Conservation (phyloP, 1,140 invertebrate species). For the Tetramorium alpestre region DNA sequence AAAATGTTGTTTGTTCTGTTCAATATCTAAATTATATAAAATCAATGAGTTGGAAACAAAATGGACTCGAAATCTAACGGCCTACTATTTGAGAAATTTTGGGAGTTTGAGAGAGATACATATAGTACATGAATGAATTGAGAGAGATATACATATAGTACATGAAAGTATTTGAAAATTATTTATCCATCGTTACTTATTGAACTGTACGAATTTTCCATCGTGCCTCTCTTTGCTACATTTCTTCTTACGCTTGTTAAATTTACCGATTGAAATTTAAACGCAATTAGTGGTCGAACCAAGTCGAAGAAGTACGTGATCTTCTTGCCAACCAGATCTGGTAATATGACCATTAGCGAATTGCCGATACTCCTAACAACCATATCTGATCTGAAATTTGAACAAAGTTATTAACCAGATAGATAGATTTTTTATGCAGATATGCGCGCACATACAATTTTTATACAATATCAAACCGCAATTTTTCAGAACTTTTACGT, state of each 20-base stretch:
- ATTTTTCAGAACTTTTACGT: not conserved
- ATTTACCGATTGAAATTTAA: slow-evolving; percentile 97
- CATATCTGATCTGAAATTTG: slow-evolving; percentile 92
- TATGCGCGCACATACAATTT: not conserved
- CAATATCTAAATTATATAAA: slow-evolving; percentile 90
- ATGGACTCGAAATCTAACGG: not conserved
- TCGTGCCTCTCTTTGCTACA: not conserved
- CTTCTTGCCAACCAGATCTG: slow-evolving; percentile 94
- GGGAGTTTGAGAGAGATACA: not conserved
- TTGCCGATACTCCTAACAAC: slow-evolving; percentile 95
- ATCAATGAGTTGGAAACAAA: not conserved
- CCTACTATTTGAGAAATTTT: not conserved
- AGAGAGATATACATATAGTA: not conserved
- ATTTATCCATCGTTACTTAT: not conserved
- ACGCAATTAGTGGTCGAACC: slow-evolving; percentile 95
- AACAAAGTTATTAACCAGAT: slow-evolving; percentile 59
- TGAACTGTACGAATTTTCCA: not conserved
- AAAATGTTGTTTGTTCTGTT: slow-evolving; percentile 98
- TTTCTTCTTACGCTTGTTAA: not conserved
- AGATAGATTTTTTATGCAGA: slow-evolving; percentile 57
- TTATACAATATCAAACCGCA: not conserved
- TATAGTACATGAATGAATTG: not conserved
- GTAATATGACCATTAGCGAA: slow-evolving; percentile 96
- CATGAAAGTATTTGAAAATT: not conserved
- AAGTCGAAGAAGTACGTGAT: slow-evolving; percentile 97